Base-by-base conservation (phyloP, 2,888 invertebrate species). In the Periphyllus acericola region DNA sequence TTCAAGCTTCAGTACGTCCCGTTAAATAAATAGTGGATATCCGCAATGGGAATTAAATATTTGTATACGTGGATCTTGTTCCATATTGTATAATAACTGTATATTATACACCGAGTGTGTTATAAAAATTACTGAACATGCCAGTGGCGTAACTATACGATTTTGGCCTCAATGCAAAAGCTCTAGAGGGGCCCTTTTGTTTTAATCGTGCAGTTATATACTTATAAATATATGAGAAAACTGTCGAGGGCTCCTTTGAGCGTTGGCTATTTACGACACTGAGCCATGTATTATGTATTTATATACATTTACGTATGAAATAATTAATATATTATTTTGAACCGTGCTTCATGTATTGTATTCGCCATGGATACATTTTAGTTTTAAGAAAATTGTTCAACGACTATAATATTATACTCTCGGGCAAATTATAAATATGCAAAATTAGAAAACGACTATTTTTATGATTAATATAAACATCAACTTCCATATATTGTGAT, bases 91-190 rank as follows among this genome's bases (percentile, higher is more conserved):
- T 17, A 66, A 81, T 36, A 8, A 21, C 21, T 9, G n/a, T n/a
- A n/a, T n/a, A n/a, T n/a, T n/a, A 34, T 74, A 46, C 46, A 8
- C 32, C 4, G 34, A 21, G 29, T 52, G 32, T 21, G n/a, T 46
- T 21, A 29, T 46, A n/a, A 8, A 68, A 6, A 68, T 32, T 32
- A 29, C 17, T 32, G 17, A 14, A 17, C 40, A 2, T 81, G 29
- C 29, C 40, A 34, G 40, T 81, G 68, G 19, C 68, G 81, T 81
- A 80, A 66, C 66, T 80, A 66, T 80, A 81, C 17, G 21, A 68
- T 68, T 29, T 81, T 81, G 29, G 68, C 81, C 81, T 68, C 17
- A 40, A 68, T 46, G 68, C 21, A 46, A 68, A 81, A 81, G 68
- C 81, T 81, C 68, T 46, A 25, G 2, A 68, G 11, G 32, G 68